phyloP scores from a whole-genome alignment of 2,888 invertebrate species.

The Erpobdella octoculata region DNA sequence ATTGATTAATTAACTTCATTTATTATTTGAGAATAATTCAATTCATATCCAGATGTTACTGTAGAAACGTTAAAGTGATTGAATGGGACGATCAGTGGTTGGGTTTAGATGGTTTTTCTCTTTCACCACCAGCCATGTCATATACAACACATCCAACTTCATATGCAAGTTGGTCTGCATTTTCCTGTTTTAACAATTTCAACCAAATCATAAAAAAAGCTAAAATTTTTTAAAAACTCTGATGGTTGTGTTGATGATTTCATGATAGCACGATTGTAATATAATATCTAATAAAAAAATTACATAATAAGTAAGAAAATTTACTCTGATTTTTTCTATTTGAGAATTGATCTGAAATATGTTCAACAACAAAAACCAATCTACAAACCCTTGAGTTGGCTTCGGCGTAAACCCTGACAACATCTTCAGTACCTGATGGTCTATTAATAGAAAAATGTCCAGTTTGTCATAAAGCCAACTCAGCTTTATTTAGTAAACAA shows the following conservation, averaged over 20 bases:
- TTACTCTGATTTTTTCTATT: too few relatives aligned
- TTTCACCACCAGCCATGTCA: slow-evolving; percentile 71
- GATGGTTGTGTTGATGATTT: background rate
- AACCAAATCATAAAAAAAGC: slow-evolving; percentile 1
- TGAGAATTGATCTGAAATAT: too few relatives aligned
- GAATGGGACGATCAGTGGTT: background rate
- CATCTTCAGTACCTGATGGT: slow-evolving; percentile 93
- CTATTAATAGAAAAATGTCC: slow-evolving; percentile 57
- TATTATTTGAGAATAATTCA: too few relatives aligned
- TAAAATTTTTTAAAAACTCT: too few relatives aligned
- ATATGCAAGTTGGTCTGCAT: slow-evolving; percentile 65
- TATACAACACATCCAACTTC: slow-evolving; percentile 71
- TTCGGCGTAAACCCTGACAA: slow-evolving; percentile 91
- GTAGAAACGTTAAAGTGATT: background rate
- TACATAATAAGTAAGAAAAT: too few relatives aligned
- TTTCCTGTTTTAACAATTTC: slow-evolving; percentile 45
- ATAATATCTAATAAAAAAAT: background rate
- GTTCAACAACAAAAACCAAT: background rate
- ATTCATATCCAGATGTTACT: background rate
- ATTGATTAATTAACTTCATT: background rate
- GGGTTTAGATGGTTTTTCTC: slow-evolving; percentile 49
- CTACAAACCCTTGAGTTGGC: slow-evolving; percentile 61
- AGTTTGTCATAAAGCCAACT: background rate
- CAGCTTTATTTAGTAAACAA: background rate
- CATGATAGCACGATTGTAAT: background rate